Evolutionary conservation across 2,888 invertebrate genomes (phyloP), one percentile per base, ranked within the genome.

Genomic region (Drosophila falleni): DNA sequence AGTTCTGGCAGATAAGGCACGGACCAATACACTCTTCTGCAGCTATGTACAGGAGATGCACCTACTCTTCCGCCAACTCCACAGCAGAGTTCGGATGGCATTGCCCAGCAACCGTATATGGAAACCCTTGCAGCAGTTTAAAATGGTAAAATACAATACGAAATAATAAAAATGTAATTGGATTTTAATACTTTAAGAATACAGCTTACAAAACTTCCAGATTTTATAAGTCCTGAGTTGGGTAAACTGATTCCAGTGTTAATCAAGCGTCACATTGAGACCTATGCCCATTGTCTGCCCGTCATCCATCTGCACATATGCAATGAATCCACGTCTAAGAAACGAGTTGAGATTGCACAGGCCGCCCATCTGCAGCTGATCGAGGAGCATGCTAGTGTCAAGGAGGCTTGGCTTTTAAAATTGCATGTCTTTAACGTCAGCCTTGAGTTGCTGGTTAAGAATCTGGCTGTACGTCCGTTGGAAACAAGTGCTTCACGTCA

Each of bases 61-160:
- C 31, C 11, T 23, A 0, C n/a, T 26, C 0, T 76, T 88, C 16
- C 80, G 80, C 3, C 46, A 44, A 10, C 29, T 88, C 0, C 59
- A 75, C 5, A 46, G 41, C n/a, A 23, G 53, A 6, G 3, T 33
- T 37, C n/a, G 1, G 1, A 50, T 67, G 8, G 5, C 15, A 0
- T 47, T 83, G 42, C 81, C 74, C 11, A 87, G 35, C 16, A 67
- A 81, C 53, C 71, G 78, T 5, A 50, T 87, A 23, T 83, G 87
- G 89, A 83, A 78, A 23, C 16, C 42, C 5, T 13, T 89, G 23
- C 8, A 75, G 35, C 68, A 61, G 6, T 80, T 55, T 44, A 74
- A 84, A 71, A 68, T 64, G 61, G 84, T 83, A 35, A 15, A 44
- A 5, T 16, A 2, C 9, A 3, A 23, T 9, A n/a, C 10, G 3